A percentile compares a stretch with the other conserved stretches of the same genome.
These are phyloP conservation scores for Holacanthus passer DNA, from an alignment of 2,113 vertebrate genomes.

Conservation along the genomic window DNA sequence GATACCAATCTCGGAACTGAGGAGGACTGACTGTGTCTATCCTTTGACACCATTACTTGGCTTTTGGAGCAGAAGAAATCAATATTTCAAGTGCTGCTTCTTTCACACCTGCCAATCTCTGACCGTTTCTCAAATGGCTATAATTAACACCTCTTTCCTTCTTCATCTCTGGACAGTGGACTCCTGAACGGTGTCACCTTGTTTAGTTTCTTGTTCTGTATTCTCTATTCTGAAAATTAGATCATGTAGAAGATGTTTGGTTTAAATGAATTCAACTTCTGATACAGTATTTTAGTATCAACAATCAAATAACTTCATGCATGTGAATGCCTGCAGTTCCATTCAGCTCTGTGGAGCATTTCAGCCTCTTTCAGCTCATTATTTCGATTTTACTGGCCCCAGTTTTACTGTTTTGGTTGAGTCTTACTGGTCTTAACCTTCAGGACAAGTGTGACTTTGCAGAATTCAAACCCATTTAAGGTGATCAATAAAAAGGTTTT, in stretches of 20 bases:
- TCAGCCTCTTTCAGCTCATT: not conserved
- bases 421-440: not conserved
- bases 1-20: conserved; percentile 4
- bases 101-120: conserved; percentile 26
- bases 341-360: not conserved
- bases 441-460: not conserved
- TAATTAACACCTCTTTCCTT: not conserved
- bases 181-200: not conserved
- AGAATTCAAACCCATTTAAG: not conserved
- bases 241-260: not conserved
- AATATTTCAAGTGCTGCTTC: conserved; percentile 18
- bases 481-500: not conserved
- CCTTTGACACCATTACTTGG: conserved; percentile 7
- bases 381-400: not conserved
- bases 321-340: not conserved
- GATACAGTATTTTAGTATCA: not conserved
- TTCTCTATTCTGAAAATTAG: too few relatives aligned
- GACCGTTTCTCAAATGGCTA: not conserved
- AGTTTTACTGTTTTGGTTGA: not conserved
- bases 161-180: not conserved
- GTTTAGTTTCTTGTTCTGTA: too few relatives aligned
- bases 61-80: conserved; percentile 42
- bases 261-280: not conserved
- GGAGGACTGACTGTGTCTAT: not conserved
- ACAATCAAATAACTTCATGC: not conserved